Conservation (phyloP, 1,140 invertebrate species). For the Armadillidium nasatum region DNA sequence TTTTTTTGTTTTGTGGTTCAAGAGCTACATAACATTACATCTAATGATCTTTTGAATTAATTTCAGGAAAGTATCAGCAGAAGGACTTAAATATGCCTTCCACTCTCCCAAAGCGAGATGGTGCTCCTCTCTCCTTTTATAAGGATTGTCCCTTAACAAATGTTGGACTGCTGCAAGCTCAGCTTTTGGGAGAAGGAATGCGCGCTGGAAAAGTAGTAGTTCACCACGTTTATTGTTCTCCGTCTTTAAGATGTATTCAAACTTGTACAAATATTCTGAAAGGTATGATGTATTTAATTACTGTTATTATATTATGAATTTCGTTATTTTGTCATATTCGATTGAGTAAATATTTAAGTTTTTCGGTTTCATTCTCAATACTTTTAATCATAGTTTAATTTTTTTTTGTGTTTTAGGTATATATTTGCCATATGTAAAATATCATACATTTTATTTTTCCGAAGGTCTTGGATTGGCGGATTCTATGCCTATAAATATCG, state of each 20-base stretch:
- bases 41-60: no score
- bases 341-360: no score
- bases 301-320: no score
- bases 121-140: conserved; percentile 62
- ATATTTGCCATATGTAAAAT: conserved; percentile 21
- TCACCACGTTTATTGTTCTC: conserved; percentile 73
- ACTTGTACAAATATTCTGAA: conserved; percentile 68
- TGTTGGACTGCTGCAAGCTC: conserved; percentile 56
- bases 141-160: conserved; percentile 83
- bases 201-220: conserved; percentile 62
- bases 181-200: conserved; percentile 65
- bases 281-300: no score
- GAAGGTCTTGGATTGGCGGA: conserved; percentile 54
- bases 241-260: conserved; percentile 84
- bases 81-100: conserved; percentile 85
- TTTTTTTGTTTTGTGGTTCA: no score
- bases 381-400: no score
- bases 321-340: no score
- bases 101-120: conserved; percentile 47
- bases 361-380: no score
- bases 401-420: conserved; percentile 25
- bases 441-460: conserved; percentile 12
- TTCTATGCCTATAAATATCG: conserved; percentile 62
- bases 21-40: no score
- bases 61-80: conserved; percentile 61